Evolutionary conservation across 2,113 vertebrate genomes (phyloP).

Genomic region (Porphyrio hochstetteri): DNA sequence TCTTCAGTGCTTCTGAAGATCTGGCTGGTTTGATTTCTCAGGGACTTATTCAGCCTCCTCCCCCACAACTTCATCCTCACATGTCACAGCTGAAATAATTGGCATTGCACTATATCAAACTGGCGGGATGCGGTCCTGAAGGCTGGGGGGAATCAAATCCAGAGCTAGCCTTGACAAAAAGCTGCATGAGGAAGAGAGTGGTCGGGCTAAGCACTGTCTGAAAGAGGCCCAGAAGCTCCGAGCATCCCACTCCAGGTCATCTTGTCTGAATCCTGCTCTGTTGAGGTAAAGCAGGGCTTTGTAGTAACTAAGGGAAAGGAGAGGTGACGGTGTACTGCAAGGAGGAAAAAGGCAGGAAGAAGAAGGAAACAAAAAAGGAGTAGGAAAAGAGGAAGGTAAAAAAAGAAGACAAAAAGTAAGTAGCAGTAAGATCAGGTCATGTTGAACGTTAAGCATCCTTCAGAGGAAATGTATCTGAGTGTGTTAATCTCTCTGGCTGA

Average conservation of each 20-base stretch:
- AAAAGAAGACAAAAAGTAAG: background rate
- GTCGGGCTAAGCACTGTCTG: background rate
- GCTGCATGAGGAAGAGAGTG: background rate
- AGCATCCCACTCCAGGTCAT: background rate
- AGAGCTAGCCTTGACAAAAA: background rate
- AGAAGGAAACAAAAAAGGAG: background rate
- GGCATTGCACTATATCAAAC: constrained; percentile 27
- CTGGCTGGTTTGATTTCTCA: constrained; percentile 30
- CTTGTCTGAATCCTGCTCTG: background rate
- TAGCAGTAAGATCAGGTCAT: background rate
- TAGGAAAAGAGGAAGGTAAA: background rate
- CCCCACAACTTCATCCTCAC: constrained; percentile 47
- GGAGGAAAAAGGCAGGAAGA: background rate
- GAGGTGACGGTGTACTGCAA: background rate
- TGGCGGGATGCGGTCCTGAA: background rate
- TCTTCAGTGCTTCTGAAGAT: constrained; percentile 52
- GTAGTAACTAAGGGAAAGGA: background rate
- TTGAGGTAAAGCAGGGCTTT: background rate
- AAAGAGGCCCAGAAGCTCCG: background rate
- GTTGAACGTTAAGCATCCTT: background rate
- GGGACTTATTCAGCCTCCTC: background rate
- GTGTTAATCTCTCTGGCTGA: background rate
- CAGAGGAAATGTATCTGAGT: background rate
- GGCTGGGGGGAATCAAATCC: background rate
- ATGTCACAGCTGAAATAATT: constrained; percentile 56